Evolutionary conservation across 2,888 invertebrate genomes (phyloP).

Genomic region (Trissoscelio sp.): DNA sequence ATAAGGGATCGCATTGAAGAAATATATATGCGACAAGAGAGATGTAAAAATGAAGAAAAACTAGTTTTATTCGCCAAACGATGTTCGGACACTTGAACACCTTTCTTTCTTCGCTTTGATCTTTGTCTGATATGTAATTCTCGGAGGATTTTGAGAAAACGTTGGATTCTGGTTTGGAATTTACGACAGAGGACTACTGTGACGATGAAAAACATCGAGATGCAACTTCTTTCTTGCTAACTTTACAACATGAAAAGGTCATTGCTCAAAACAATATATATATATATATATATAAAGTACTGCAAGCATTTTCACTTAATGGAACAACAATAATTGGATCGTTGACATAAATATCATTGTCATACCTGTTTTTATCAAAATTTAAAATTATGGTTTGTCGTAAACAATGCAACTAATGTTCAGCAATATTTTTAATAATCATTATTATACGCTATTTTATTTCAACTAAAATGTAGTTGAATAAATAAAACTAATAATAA

Average conservation of each 20-base stretch:
- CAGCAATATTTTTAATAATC: no score
- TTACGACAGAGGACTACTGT: slow-evolving; percentile 28
- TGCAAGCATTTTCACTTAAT: background rate
- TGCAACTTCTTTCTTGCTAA: slow-evolving; percentile 18
- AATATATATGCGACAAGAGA: slow-evolving; percentile 54
- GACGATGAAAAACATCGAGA: slow-evolving; percentile 46
- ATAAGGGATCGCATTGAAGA: slow-evolving; percentile 23
- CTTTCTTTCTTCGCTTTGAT: slow-evolving; percentile 48
- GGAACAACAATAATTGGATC: slow-evolving; percentile 2
- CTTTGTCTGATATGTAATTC: slow-evolving; percentile 53
- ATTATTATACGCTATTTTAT: no score
- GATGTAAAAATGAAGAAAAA: slow-evolving; percentile 56
- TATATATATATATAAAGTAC: no score
- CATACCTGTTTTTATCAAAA: background rate
- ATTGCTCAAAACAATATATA: no score
- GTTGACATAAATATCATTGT: background rate
- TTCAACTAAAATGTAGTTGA: no score
- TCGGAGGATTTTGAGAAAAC: slow-evolving; percentile 45
- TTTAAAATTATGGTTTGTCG: background rate
- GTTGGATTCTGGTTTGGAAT: slow-evolving; percentile 46
- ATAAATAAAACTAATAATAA: no score
- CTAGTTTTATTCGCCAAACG: slow-evolving; percentile 45
- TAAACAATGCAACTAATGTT: no score
- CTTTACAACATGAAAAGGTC: slow-evolving; percentile 19
- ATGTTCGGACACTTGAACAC: slow-evolving; percentile 43